Percentiles rank a stretch among this genome's conserved stretches.
phyloP scores from a whole-genome alignment of 30 jellyfish, hydroid and myxozoan genomes.

The Phacellophora camtschatica region DNA sequence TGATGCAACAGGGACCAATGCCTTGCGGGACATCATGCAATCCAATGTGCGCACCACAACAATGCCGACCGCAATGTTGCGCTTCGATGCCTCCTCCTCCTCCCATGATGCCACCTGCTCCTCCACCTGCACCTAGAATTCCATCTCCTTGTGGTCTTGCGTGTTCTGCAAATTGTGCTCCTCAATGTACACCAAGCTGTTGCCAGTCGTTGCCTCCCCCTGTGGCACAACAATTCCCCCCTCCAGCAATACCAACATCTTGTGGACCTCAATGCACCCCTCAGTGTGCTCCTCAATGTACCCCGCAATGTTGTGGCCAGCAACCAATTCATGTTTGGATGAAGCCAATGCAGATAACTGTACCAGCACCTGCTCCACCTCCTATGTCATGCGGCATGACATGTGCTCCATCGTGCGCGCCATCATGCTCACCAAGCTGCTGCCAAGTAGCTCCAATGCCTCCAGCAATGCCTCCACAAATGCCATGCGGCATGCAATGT shows the following conservation, averaged over 20 bases:
- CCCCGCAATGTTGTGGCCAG: slow-evolving; percentile 31
- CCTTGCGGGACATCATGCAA: slow-evolving; percentile 65
- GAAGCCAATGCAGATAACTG: slow-evolving; percentile 42
- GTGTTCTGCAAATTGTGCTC: slow-evolving; percentile 76
- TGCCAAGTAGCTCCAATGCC: slow-evolving; percentile 47
- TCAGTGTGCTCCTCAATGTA: slow-evolving; percentile 49
- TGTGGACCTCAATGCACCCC: slow-evolving; percentile 53
- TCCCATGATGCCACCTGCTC: slow-evolving; percentile 47
- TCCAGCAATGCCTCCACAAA: slow-evolving; percentile 36
- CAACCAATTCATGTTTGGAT: slow-evolving; percentile 31
- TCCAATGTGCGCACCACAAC: slow-evolving; percentile 66
- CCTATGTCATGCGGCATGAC: slow-evolving; percentile 40
- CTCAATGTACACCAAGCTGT: slow-evolving; percentile 75
- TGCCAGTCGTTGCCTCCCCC: slow-evolving; percentile 67
- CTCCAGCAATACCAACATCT: slow-evolving; percentile 17
- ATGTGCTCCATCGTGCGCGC: slow-evolving; percentile 48
- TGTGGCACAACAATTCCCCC: slow-evolving; percentile 45
- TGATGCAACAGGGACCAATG: no score
- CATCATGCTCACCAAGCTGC: slow-evolving; percentile 42
- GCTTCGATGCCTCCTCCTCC: slow-evolving; percentile 63
- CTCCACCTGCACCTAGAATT: slow-evolving; percentile 51
- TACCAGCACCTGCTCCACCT: slow-evolving; percentile 41
- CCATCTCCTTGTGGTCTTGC: slow-evolving; percentile 75
- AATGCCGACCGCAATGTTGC: slow-evolving; percentile 46
- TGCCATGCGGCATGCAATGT: slow-evolving; percentile 1